phyloP scores from a whole-genome alignment of 2,888 invertebrate species.

The Thereva nobilitata region DNA sequence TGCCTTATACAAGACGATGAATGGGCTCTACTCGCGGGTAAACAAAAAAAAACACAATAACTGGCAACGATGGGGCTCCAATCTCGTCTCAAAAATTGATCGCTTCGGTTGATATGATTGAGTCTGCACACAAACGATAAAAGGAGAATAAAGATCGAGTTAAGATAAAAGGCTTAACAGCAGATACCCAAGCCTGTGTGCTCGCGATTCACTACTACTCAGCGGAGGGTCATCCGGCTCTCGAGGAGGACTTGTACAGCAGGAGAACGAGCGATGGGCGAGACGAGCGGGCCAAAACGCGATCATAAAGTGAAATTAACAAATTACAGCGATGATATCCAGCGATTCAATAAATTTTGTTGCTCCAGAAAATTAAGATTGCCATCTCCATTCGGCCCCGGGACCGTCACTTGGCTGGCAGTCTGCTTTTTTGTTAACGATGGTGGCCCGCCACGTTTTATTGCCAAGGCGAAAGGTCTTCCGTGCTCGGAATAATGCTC shows the following conservation, averaged over 20 bases:
- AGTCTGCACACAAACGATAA: conserved; percentile 29
- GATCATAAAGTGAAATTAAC: conserved; percentile 40
- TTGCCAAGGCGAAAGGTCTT: neutral
- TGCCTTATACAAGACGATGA: too few relatives aligned
- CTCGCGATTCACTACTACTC: too few relatives aligned
- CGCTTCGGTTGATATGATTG: conserved; percentile 32
- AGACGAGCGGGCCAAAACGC: neutral
- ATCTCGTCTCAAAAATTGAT: conserved; percentile 23
- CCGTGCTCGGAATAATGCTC: too few relatives aligned
- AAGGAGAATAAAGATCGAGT: conserved; percentile 27
- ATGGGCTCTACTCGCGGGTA: neutral
- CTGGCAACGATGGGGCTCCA: conserved; percentile 15
- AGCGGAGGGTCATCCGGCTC: too few relatives aligned
- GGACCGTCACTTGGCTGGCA: conserved; percentile 14
- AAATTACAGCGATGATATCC: conserved; percentile 39
- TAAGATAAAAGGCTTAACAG: conserved; percentile 5
- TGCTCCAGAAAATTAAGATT: conserved; percentile 32
- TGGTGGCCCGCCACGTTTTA: conserved; percentile 1
- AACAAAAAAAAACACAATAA: neutral
- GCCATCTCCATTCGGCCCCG: conserved; percentile 18
- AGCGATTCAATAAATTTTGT: conserved; percentile 30
- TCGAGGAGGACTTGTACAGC: too few relatives aligned
- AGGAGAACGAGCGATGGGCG: neutral
- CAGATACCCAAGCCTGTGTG: too few relatives aligned
- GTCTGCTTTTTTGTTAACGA: conserved; percentile 3